Percentiles rank a stretch among this genome's conserved stretches.
These are phyloP conservation scores for Calephelis virginiensis DNA, from an alignment of 1,140 invertebrate species.

Conservation along the genomic window DNA sequence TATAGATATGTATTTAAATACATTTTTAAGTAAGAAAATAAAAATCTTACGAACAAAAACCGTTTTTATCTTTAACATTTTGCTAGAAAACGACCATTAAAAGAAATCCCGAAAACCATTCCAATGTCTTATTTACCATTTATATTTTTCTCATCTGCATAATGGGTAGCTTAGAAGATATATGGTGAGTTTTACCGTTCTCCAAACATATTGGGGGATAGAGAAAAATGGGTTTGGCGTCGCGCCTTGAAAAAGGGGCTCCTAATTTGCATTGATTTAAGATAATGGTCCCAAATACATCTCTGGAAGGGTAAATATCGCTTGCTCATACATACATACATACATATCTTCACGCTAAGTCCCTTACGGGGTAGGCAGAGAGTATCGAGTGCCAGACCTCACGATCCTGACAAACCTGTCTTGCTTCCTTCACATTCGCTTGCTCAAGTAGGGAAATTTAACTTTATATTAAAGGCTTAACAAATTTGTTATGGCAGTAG, in stretches of 20 bases:
- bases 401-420: too few relatives aligned
- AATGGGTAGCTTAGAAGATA: slow-evolving; percentile 56
- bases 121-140: slow-evolving; percentile 29
- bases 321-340: too few relatives aligned
- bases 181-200: slow-evolving; percentile 44
- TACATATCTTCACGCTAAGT: too few relatives aligned
- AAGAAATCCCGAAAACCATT: slow-evolving; percentile 23
- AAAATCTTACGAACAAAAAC: background rate
- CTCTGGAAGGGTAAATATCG: slow-evolving; percentile 29
- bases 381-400: too few relatives aligned
- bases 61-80: slow-evolving; percentile 20
- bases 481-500: slow-evolving; percentile 57
- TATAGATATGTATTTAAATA: too few relatives aligned
- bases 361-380: too few relatives aligned
- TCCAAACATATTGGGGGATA: slow-evolving; percentile 60
- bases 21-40: too few relatives aligned
- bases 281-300: slow-evolving; percentile 28
- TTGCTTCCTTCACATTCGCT: too few relatives aligned
- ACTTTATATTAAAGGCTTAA: slow-evolving; percentile 46
- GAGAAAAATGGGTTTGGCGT: slow-evolving; percentile 59
- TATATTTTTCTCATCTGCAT: slow-evolving; percentile 46
- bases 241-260: slow-evolving; percentile 45
- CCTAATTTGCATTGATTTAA: slow-evolving; percentile 48
- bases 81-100: slow-evolving; percentile 15
- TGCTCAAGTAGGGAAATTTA: slow-evolving; percentile 20